These are phyloP conservation scores for Fregetta grallaria DNA, from an alignment of 2,113 vertebrate genomes.

Conservation along the genomic window DNA sequence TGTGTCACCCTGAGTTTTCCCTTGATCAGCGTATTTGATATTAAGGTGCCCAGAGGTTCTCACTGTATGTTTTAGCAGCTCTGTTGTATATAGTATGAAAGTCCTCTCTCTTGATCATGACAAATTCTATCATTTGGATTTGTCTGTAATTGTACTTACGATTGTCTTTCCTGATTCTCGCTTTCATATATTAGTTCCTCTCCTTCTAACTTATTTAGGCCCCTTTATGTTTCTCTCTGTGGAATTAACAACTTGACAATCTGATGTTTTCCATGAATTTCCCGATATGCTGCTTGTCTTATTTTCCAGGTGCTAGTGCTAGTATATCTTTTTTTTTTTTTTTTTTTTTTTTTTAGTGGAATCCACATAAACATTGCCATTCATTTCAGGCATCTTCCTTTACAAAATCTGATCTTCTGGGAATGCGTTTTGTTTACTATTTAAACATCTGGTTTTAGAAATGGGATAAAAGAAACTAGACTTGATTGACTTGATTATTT, in stretches of 20 bases:
- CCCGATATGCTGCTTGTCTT: not conserved
- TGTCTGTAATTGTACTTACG: not conserved
- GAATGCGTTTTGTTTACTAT: not conserved
- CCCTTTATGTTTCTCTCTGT: not conserved
- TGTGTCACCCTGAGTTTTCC: not conserved
- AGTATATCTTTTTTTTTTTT: not conserved
- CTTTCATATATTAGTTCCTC: not conserved
- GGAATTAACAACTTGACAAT: not conserved
- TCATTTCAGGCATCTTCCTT: rapidly evolving
- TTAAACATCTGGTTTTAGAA: not conserved
- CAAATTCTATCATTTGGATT: not conserved
- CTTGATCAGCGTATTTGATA: not conserved
- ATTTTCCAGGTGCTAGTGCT: not conserved
- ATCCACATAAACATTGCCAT: not conserved
- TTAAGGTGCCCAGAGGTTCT: not conserved
- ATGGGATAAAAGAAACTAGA: not conserved
- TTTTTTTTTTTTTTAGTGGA: not conserved
- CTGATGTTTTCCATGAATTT: not conserved
- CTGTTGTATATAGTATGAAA: not conserved
- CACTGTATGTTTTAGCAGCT: not conserved
- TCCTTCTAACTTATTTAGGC: not conserved
- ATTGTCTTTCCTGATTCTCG: not conserved
- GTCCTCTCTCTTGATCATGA: not conserved
- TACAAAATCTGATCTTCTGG: not conserved
- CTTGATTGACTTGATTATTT: not conserved